Base-by-base conservation (phyloP, 2,113 vertebrate genomes). In the Typhlomys cinereus region DNA sequence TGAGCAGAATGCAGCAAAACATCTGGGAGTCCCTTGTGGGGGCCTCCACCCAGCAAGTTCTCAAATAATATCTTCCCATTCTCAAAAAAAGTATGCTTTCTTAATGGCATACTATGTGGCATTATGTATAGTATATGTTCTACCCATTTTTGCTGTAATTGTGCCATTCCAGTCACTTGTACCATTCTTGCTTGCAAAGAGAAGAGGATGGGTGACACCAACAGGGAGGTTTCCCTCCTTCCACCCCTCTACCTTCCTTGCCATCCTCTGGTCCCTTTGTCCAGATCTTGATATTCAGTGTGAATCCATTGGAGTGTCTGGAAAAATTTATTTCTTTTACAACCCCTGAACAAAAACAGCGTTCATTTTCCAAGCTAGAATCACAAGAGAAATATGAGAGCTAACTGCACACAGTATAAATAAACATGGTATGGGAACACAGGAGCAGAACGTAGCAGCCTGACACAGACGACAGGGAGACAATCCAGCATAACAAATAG, bases 401-500 rank as follows among this genome's bases (percentile, higher is more conserved):
- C 96, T 98, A 98, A 98, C 97, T 95, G 95, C 96, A 96, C 92
- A 84, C 23, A 2, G 93, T 97, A 98, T 98, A 98, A 98, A 98
- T 98, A 98, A 98, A 98, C 98, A 98, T 98, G 95, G 96, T 97
- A 97, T 97, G 97, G 97, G 98, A 98, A 98, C 98, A 97, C 29
- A 57, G 96, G 96, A 98, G 97, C 88, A 23, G 96, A 97, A 97
- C 97, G 95, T 93, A 80, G 96, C 94, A 44, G 95, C 96, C 97
- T 91, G 88, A 88, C 20, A 85, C 97, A 96, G 96, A 95, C 5
- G 21, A 95, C 96, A 97, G 96, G 98, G 97, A 98, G 96, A 98
- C 97, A 98, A 98, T 96, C 96, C 97, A 98, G 98, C 97, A 98
- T 98, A 98, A 98, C 97, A 98, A 98, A 98, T 29, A 98, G 97